Base-by-base conservation (phyloP, 2,797 vertebrate species). In the Acestrorhynchus altus region DNA sequence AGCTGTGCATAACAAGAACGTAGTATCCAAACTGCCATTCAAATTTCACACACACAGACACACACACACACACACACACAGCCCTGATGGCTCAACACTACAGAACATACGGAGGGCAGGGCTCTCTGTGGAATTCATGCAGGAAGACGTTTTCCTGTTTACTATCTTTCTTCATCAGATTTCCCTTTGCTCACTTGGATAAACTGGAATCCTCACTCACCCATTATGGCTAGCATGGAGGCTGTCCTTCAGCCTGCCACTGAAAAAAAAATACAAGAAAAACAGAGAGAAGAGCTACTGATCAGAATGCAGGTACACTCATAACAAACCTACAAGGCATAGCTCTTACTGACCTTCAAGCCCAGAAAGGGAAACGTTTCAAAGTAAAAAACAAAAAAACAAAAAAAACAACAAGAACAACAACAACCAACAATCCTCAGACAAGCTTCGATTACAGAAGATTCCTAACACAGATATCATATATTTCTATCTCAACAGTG, bases 261-360 rank as follows among this genome's bases (percentile, higher is more conserved):
- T n/a, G 39, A 5, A 6, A 35, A 35, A 80, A 67, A 84, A 84
- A 84, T 66, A 66, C 42, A 2, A 15, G 63, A 63, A 40, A 22
- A 20, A 79, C 12, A 47, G 22, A 1, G 12, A 63, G 60, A 60
- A 26, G 60, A 7, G 64, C 42, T 39, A 68, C 59, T 76, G 52
- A 60, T 60, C 54, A 63, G 65, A 24, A 73, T 46, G 65, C 69
- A 39, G 39, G 31, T 18, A 46, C 26, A 26, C 16, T 46, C 57
- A 49, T 46, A 47, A 61, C 40, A 35, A 63, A 72, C 18, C 16
- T 28, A 28, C 46, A 52, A 28, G 18, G 66, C 67, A 63, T 54
- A 52, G 60, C 57, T 71, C 28, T 70, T 46, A 71, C n/a, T 42
- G 35, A 66, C 52, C 57, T 46, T 44, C 28, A 74, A 35, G 39